A percentile compares a stretch with the other conserved stretches of the same genome.
Conservation (phyloP, 53 echinoderm and acorn worm species). For the Mesocentrotus franciscanus region DNA sequence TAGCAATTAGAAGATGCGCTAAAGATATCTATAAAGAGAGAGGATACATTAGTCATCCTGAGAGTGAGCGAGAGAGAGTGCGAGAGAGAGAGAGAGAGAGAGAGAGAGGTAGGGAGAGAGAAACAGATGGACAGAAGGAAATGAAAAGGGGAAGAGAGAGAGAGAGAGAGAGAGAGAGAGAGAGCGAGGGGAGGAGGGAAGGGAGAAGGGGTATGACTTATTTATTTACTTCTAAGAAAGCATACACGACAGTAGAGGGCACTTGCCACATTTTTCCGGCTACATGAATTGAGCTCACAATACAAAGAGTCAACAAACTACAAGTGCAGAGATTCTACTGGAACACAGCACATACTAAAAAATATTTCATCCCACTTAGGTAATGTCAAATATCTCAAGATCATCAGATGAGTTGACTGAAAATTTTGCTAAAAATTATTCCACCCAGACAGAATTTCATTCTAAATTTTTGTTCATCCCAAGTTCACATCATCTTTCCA, state of each 20-base stretch:
- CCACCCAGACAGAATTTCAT: too few relatives aligned
- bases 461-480: too few relatives aligned
- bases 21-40: not conserved
- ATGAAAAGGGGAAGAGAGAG: not conserved
- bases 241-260: not conserved
- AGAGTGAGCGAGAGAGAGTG: not conserved
- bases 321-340: too few relatives aligned
- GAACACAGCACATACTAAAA: too few relatives aligned
- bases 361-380: too few relatives aligned
- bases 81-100: not conserved
- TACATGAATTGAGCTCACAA: conserved; percentile 10
- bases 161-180: not conserved
- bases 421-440: too few relatives aligned
- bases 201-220: not conserved
- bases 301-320: too few relatives aligned
- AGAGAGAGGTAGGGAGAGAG: not conserved
- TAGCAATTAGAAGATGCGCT: not conserved
- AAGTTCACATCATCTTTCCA: too few relatives aligned
- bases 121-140: not conserved
- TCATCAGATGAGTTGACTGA: too few relatives aligned
- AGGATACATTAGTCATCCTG: not conserved
- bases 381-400: too few relatives aligned
- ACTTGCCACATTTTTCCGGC: not conserved
- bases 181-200: not conserved
- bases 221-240: too few relatives aligned